Base-by-base conservation (phyloP, 2,888 invertebrate species). In the Noctua janthe region DNA sequence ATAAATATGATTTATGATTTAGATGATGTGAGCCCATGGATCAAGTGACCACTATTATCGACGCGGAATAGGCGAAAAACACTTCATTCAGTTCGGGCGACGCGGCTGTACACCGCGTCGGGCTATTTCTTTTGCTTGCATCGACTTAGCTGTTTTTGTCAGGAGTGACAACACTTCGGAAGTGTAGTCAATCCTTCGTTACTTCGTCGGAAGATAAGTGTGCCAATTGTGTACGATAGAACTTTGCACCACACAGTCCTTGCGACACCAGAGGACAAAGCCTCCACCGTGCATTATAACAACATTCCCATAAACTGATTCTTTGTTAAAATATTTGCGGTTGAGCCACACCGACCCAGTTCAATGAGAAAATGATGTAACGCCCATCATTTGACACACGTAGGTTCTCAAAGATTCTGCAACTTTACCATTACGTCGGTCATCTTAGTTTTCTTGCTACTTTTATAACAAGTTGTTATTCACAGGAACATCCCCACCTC, bases 291-390 rank as follows among this genome's bases (percentile, higher is more conserved):
- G 39, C 39, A 59, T 49, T 70, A 23, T 67, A 67, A 71, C 15
- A 15, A 87, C 15, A 56, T 85, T 87, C 87, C 62, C 84, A 86
- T 82, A 71, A n/a, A 56, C 35, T 64, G 47, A 75, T 71, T 83
- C 82, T 83, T 79, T 83, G 75, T 87, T 85, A 51, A 59, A 80
- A 70, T 83, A 83, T 80, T 82, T 74, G 75, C 78, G 71, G 82
- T 86, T 83, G 72, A 81, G 79, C 76, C 88, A 88, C 87, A 83
- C 56, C 80, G 88, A 85, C 89, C 90, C 71, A 88, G 76, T 84
- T 88, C 59, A 62, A 83, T 88, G 89, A 47, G 90, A 90, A 87
- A 78, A 78, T 91, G 78, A 88, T 87, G 89, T 86, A 89, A 89
- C 71, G 1, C 13, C 8, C 11, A 43, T 75, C 56, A 73, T 86